A percentile compares a stretch with the other conserved stretches of the same genome.
These are phyloP conservation scores for Syngnathus scovelli DNA, from an alignment of 2,113 vertebrate genomes.

Conservation along the genomic window DNA sequence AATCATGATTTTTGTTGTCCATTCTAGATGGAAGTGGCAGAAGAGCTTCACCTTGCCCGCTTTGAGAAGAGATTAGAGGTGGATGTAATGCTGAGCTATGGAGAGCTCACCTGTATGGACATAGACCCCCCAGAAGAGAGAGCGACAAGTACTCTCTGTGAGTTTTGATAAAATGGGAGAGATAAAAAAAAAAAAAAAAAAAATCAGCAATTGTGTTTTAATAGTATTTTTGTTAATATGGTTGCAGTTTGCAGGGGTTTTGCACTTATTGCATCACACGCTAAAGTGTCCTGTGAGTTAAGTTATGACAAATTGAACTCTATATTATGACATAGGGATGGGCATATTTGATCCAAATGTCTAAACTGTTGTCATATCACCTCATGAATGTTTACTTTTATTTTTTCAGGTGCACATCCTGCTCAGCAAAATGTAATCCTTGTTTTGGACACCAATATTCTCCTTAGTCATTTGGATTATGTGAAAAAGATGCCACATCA, in stretches of 20 bases:
- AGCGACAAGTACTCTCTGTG: slow-evolving; percentile 59
- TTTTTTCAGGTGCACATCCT: slow-evolving; percentile 52
- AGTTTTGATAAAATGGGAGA: slow-evolving; percentile 14
- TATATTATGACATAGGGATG: not conserved
- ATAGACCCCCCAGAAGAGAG: slow-evolving; percentile 79
- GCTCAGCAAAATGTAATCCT: slow-evolving; percentile 74
- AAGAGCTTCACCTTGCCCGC: slow-evolving; percentile 82
- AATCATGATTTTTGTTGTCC: not conserved
- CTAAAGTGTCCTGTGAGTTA: not conserved
- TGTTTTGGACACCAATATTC: slow-evolving; percentile 90
- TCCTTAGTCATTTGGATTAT: slow-evolving; percentile 88
- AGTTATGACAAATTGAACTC: not conserved
- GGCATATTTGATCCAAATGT: not conserved
- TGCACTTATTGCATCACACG: not conserved
- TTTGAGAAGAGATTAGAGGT: slow-evolving; percentile 73
- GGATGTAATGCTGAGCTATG: slow-evolving; percentile 73
- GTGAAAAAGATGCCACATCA: slow-evolving; percentile 75
- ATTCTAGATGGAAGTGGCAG: slow-evolving; percentile 78
- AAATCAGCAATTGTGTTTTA: not conserved
- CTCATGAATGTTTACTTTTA: slow-evolving; percentile 4
- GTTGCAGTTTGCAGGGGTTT: not conserved
- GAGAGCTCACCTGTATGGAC: slow-evolving; percentile 87
- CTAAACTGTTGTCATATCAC: not conserved
- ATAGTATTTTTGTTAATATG: not conserved
- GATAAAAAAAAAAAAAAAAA: not conserved